Percentiles rank a stretch among this genome's conserved stretches.
Conservation (phyloP, 2,888 invertebrate species). For the Hirtodrosophila duncani region DNA sequence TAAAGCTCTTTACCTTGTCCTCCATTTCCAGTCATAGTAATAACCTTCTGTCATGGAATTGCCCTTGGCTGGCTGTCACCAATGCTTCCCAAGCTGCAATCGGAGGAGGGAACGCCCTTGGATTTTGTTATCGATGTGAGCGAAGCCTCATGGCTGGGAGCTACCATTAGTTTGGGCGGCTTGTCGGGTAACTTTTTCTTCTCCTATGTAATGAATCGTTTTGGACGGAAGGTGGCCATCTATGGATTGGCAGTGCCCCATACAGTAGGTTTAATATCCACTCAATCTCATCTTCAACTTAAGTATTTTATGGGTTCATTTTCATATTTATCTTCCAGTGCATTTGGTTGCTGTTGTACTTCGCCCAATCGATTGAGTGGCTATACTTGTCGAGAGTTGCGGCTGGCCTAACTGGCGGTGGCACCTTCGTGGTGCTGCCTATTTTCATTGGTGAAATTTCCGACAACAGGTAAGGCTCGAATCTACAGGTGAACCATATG, state of each 20-base stretch:
- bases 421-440: constrained; percentile 69
- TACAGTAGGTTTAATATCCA: constrained; percentile 74
- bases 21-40: constrained; percentile 67
- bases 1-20: no score
- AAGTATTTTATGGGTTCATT: neutral
- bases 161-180: constrained; percentile 70
- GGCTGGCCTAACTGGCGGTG: constrained; percentile 75
- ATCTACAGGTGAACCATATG: no score
- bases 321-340: constrained; percentile 43
- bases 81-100: constrained; percentile 64
- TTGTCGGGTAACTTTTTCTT: constrained; percentile 71
- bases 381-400: constrained; percentile 73
- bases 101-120: constrained; percentile 56
- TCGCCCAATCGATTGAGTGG: constrained; percentile 64
- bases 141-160: constrained; percentile 76
- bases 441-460: constrained; percentile 77
- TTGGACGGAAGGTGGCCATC: constrained; percentile 72
- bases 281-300: no score
- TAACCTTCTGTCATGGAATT: constrained; percentile 74
- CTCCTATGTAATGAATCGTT: constrained; percentile 62
- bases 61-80: constrained; percentile 75
- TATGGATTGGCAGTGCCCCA: constrained; percentile 72
- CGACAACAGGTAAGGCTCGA: constrained; percentile 65
- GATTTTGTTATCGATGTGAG: constrained; percentile 61
- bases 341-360: constrained; percentile 72